phyloP scores from a whole-genome alignment of 2,113 vertebrate species.

The Coryphaenoides rupestris region DNA sequence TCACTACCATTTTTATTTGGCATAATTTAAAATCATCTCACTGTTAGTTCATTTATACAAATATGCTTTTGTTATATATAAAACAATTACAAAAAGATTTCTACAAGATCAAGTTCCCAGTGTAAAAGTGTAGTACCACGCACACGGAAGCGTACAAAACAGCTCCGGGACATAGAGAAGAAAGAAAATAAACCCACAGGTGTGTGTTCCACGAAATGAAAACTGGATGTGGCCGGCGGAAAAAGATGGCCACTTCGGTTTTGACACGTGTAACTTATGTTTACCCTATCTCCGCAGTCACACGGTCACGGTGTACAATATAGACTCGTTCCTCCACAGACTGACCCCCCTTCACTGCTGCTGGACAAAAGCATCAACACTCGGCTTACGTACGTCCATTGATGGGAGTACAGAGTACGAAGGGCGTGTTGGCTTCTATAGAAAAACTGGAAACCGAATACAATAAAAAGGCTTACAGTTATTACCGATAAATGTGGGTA shows the following conservation, averaged over 20 bases:
- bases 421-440: slow-evolving; percentile 30
- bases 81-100: slow-evolving; percentile 70
- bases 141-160: slow-evolving; percentile 63
- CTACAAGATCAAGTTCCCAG: slow-evolving; percentile 85
- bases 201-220: slow-evolving; percentile 59
- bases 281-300: slow-evolving; percentile 41
- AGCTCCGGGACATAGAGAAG: slow-evolving; percentile 54
- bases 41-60: slow-evolving; percentile 84
- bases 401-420: slow-evolving; percentile 34
- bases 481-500: slow-evolving; percentile 42
- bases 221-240: slow-evolving; percentile 49
- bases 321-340: slow-evolving; percentile 41
- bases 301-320: slow-evolving; percentile 28
- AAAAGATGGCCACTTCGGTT: slow-evolving; percentile 43
- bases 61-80: slow-evolving; percentile 76
- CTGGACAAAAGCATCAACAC: slow-evolving; percentile 26
- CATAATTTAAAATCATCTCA: slow-evolving; percentile 82
- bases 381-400: slow-evolving; percentile 39
- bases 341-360: slow-evolving; percentile 22
- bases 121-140: slow-evolving; percentile 85
- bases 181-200: slow-evolving; percentile 50
- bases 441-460: slow-evolving; percentile 20
- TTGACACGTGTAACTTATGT: slow-evolving; percentile 59
- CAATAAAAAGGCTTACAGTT: slow-evolving; percentile 33
- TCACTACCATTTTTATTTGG: slow-evolving; percentile 71